These are phyloP conservation scores for Schrankia costaestrigalis DNA, from an alignment of 2,888 invertebrate species.

Conservation along the genomic window DNA sequence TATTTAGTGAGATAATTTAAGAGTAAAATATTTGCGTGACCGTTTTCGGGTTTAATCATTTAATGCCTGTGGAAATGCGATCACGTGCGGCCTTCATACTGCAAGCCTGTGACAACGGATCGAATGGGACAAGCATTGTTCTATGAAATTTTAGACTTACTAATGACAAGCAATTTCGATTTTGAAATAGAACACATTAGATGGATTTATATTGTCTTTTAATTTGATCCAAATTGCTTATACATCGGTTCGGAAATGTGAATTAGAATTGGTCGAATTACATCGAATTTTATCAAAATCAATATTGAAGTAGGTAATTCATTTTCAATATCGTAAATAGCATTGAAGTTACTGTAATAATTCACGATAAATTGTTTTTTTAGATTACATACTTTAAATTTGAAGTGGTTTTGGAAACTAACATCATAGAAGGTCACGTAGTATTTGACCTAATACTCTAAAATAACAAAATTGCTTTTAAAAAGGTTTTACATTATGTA, in stretches of 20 bases:
- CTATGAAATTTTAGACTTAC: slow-evolving; percentile 78
- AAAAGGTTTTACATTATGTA: too few species aligned
- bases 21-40: slow-evolving; percentile 64
- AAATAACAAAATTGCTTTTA: too few species aligned
- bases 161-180: slow-evolving; percentile 78
- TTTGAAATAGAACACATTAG: slow-evolving; percentile 70
- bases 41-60: slow-evolving; percentile 55
- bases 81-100: slow-evolving; percentile 73
- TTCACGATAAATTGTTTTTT: too few species aligned
- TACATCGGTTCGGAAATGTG: slow-evolving; percentile 32
- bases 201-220: slow-evolving; percentile 63
- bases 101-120: slow-evolving; percentile 55
- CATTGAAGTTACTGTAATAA: too few species aligned
- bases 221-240: slow-evolving; percentile 55
- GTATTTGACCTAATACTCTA: too few species aligned
- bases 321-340: neutral
- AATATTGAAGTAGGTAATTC: slow-evolving; percentile 16
- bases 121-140: slow-evolving; percentile 66
- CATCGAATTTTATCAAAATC: slow-evolving; percentile 19
- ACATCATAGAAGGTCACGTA: too few species aligned
- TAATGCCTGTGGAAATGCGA: slow-evolving; percentile 69
- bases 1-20: too few species aligned
- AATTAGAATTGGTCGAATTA: slow-evolving; percentile 22
- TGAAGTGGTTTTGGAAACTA: too few species aligned
- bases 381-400: too few species aligned